Base-by-base conservation (phyloP, 2,113 vertebrate genomes). In the Dicrurus megarhynchus region DNA sequence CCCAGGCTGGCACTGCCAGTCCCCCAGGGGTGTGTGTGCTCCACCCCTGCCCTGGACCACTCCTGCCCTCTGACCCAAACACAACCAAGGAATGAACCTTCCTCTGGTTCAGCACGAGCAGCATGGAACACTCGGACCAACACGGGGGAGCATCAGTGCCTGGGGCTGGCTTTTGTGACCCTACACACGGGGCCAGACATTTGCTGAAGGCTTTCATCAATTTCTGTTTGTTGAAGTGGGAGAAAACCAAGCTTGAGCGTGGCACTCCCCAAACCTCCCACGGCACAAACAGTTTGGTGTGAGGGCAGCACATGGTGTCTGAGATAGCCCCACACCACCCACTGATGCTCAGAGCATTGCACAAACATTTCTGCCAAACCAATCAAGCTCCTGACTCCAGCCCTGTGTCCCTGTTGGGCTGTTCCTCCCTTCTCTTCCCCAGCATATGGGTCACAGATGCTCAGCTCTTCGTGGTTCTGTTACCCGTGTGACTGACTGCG, bases 361-460 rank as follows among this genome's bases (percentile, higher is more conserved):
- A 91, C 47, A 46, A 47, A 61, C 39, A 15, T 35, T 85, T 33
- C 28, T 74, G 67, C 70, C 91, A 18, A 24, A 11, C 30, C 81
- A 73, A 8, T 4, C 41, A 6, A 42, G 69, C 78, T 76, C 30
- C 71, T 26, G 24, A 11, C 56, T 82, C 53, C 69, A 82, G 52
- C 53, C 0, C 4, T 1, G 63, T 42, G 67, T 65, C 87, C 74
- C 59, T 26, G 19, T 35, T 75, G 0, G 3, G 32, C 70, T 82
- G 47, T 13, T 85, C 61, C 89, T 94, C n/a, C 57, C 42, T 75
- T 56, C 61, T 42, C 71, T 26, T 78, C 89, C 82, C 52, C 59
- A n/a, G 50, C 92, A 94, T 95, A 3, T 88, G 79, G 90, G 93
- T 93, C 96, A 94, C 92, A 96, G 95, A 89, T 89, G 95, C 85